These are phyloP conservation scores for Drosophila crucigera DNA, from an alignment of 2,888 invertebrate species.

Conservation along the genomic window DNA sequence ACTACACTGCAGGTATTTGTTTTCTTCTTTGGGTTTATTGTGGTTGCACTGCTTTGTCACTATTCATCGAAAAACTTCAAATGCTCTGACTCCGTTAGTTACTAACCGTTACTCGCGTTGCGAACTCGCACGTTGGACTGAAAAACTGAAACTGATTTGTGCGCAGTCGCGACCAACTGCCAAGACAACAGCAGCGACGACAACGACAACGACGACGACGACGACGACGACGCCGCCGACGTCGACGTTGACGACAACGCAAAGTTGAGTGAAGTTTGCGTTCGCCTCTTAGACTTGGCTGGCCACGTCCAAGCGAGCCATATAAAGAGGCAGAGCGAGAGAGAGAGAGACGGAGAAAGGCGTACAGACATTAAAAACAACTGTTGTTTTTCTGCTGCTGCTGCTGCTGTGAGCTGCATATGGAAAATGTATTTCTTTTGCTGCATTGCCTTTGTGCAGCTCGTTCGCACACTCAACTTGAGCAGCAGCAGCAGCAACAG, in stretches of 20 bases:
- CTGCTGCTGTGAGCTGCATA: slow-evolving; percentile 72
- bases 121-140: slow-evolving; percentile 84
- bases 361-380: slow-evolving; percentile 38
- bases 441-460: slow-evolving; percentile 55
- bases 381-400: slow-evolving; percentile 49
- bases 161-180: slow-evolving; percentile 75
- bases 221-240: not conserved
- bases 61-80: slow-evolving; percentile 12
- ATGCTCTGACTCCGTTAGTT: slow-evolving; percentile 26
- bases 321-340: slow-evolving; percentile 16
- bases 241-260: slow-evolving; percentile 22
- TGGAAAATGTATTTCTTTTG: slow-evolving; percentile 69
- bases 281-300: slow-evolving; percentile 17
- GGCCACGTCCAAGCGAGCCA: slow-evolving; percentile 50
- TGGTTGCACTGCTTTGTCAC: slow-evolving; percentile 26
- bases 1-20: slow-evolving; percentile 22
- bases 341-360: slow-evolving; percentile 14
- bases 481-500: slow-evolving; percentile 14
- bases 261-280: slow-evolving; percentile 54
- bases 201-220: slow-evolving; percentile 10
- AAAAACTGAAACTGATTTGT: slow-evolving; percentile 85
- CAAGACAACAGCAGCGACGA: slow-evolving; percentile 64
- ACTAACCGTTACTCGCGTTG: slow-evolving; percentile 75
- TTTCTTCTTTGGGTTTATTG: not conserved
- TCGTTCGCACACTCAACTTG: slow-evolving; percentile 48